phyloP scores from a whole-genome alignment of 2,888 invertebrate genomes.

The Heteromyza rotundicornis region DNA sequence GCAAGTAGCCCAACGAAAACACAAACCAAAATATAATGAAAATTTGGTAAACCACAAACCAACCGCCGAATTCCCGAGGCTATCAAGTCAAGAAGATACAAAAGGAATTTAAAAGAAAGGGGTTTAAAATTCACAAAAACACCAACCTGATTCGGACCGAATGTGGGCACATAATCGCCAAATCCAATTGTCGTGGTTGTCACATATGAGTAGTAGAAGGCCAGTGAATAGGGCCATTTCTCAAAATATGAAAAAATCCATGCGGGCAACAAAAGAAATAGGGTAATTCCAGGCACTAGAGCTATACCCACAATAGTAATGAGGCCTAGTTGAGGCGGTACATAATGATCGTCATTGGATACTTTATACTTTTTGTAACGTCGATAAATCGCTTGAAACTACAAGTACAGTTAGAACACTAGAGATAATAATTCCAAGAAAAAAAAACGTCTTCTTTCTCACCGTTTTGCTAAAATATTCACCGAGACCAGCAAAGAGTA shows the following conservation, averaged over 20 bases:
- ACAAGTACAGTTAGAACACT: conserved; percentile 48
- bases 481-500: conserved; percentile 78
- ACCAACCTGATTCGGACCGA: conserved; percentile 57
- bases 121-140: too few species aligned
- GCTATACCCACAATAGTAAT: conserved; percentile 82
- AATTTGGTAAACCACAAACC: conserved; percentile 77
- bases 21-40: conserved; percentile 89
- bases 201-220: conserved; percentile 87
- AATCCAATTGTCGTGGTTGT: conserved; percentile 90
- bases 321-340: conserved; percentile 74
- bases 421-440: too few species aligned
- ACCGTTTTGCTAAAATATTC: conserved; percentile 85
- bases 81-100: conserved; percentile 26
- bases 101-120: background rate
- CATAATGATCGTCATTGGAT: conserved; percentile 68
- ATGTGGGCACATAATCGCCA: conserved; percentile 86
- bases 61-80: conserved; percentile 65
- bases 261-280: conserved; percentile 87
- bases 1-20: conserved; percentile 87
- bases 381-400: conserved; percentile 80
- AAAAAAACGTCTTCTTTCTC: conserved; percentile 42
- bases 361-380: conserved; percentile 77
- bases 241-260: conserved; percentile 85
- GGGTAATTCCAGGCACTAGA: conserved; percentile 84
- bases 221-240: conserved; percentile 82